Percentiles rank a stretch among this genome's conserved stretches.
phyloP scores from a whole-genome alignment of 92 coral and sea anemone species.

The Hydrozoanthus gracilis region DNA sequence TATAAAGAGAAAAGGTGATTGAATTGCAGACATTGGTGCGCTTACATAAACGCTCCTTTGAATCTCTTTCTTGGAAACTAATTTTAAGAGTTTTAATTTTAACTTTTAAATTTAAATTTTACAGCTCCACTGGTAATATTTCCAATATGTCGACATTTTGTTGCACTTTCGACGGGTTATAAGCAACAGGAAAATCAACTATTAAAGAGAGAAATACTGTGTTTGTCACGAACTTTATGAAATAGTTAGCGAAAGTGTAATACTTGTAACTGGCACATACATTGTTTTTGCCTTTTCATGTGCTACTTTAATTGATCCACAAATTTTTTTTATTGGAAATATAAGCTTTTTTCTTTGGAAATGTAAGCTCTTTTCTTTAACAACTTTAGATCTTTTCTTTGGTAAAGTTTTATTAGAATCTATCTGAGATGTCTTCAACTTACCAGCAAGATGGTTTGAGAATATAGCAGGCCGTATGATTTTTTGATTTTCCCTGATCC shows the following conservation, averaged over 20 bases:
- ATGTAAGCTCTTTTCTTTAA: background rate
- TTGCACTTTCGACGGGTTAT: constrained; percentile 11
- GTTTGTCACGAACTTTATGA: too few relatives aligned
- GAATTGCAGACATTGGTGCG: background rate
- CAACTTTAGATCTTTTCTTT: background rate
- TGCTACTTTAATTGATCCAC: too few relatives aligned
- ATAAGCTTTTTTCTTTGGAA: too few relatives aligned
- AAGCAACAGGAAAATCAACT: background rate
- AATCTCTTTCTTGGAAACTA: background rate
- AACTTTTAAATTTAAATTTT: too few relatives aligned
- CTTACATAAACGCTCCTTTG: background rate
- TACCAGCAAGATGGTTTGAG: constrained; percentile 32
- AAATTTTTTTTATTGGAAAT: too few relatives aligned
- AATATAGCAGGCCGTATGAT: background rate
- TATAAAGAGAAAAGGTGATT: background rate
- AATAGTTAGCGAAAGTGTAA: too few relatives aligned
- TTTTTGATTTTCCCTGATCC: background rate
- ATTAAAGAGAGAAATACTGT: too few relatives aligned
- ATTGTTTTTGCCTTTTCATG: too few relatives aligned
- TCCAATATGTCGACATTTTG: background rate
- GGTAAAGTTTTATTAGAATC: background rate
- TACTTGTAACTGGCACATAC: too few relatives aligned
- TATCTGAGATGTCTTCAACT: background rate
- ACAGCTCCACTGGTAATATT: constrained; percentile 19
- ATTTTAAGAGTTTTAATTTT: too few relatives aligned